Evolutionary conservation across 2,888 invertebrate species (phyloP).

Genomic region (Disparrhopalites patrizii): DNA sequence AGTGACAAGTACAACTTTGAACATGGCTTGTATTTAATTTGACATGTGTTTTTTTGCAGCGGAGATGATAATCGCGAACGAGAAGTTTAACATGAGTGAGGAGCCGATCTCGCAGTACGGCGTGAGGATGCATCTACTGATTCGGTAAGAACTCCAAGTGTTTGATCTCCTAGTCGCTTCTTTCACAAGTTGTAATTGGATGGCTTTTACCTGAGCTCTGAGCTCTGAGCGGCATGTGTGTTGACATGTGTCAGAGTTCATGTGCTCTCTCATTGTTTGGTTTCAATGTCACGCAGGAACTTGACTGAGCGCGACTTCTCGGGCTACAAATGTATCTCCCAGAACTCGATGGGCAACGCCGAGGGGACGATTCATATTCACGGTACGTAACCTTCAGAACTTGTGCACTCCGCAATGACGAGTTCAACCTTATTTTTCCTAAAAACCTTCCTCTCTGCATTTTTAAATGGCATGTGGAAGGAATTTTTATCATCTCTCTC

Average conservation of each 20-base stretch:
- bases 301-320: slow-evolving; percentile 37
- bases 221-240: not conserved
- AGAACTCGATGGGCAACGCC: slow-evolving; percentile 86
- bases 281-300: slow-evolving; percentile 7
- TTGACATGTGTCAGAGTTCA: not conserved
- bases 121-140: slow-evolving; percentile 45
- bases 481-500: slow-evolving; percentile 2
- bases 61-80: slow-evolving; percentile 85
- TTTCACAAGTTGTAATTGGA: not conserved
- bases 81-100: slow-evolving; percentile 78
- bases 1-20: too few species aligned
- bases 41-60: slow-evolving; percentile 58
- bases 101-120: slow-evolving; percentile 44
- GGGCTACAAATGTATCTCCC: slow-evolving; percentile 86
- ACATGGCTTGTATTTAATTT: too few species aligned
- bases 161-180: not conserved
- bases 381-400: slow-evolving; percentile 60
- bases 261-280: not conserved
- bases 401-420: not conserved
- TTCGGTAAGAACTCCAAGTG: slow-evolving; percentile 26
- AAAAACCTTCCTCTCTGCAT: slow-evolving; percentile 15
- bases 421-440: not conserved
- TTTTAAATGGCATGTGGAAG: slow-evolving; percentile 13
- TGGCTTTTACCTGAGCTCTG: not conserved
- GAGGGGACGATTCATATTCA: slow-evolving; percentile 84